Evolutionary conservation across 2,797 vertebrate genomes (phyloP).

Genomic region (Smutsia gigantea): DNA sequence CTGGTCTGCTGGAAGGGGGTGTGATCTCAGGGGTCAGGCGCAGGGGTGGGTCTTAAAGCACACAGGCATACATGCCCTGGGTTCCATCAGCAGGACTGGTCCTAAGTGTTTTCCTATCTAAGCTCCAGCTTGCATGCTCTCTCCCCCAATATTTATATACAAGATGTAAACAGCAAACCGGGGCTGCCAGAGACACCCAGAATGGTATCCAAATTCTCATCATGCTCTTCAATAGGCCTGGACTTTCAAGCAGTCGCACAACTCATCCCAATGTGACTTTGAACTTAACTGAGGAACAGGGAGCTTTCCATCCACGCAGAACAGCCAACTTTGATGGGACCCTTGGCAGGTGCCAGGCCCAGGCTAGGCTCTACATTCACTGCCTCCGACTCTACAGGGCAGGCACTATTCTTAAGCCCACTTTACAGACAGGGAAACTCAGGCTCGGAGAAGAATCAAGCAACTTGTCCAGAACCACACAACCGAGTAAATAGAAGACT

Average conservation of each 20-base stretch:
- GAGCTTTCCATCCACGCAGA: not conserved
- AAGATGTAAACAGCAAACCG: not conserved
- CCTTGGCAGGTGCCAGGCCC: not conserved
- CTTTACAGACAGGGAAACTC: not conserved
- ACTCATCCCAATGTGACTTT: not conserved
- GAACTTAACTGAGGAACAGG: not conserved
- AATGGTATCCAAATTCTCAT: not conserved
- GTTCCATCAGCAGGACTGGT: not conserved
- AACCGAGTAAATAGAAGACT: not conserved
- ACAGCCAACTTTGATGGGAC: not conserved
- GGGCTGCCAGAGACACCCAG: not conserved
- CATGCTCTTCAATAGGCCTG: not conserved
- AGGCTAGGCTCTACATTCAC: fast-evolving
- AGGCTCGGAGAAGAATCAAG: not conserved
- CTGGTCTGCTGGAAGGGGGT: not conserved
- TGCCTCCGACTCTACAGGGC: not conserved
- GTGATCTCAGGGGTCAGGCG: not conserved
- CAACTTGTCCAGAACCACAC: not conserved
- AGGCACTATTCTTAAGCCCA: not conserved
- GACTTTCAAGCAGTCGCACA: not conserved
- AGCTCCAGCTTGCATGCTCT: not conserved
- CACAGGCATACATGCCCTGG: no score
- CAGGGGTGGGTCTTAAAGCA: not conserved
- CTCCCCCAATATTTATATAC: constrained; percentile 65
- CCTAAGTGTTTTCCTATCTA: constrained; percentile 52